These are phyloP conservation scores for Gryllus bimaculatus DNA, from an alignment of 1,140 invertebrate genomes.

Conservation along the genomic window DNA sequence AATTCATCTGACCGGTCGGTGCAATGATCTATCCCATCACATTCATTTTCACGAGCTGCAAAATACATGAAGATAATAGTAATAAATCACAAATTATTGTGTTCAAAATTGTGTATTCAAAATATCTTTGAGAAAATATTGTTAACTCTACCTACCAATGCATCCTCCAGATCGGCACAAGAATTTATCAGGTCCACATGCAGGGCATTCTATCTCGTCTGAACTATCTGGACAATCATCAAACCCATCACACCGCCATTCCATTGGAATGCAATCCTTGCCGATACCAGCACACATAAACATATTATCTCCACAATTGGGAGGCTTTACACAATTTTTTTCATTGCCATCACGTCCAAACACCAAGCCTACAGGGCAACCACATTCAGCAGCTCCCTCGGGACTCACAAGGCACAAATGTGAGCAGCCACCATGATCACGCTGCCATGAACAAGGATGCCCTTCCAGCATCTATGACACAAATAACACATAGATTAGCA, in stretches of 20 bases:
- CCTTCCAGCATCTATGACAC: conserved; percentile 22
- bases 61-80: conserved; percentile 22
- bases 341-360: conserved; percentile 49
- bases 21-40: conserved; percentile 64
- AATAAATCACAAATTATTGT: neutral
- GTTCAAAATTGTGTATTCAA: neutral
- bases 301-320: conserved; percentile 63
- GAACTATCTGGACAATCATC: conserved; percentile 74
- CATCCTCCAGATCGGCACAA: conserved; percentile 63
- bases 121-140: neutral
- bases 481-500: neutral
- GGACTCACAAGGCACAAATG: conserved; percentile 52
- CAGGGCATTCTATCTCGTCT: conserved; percentile 65
- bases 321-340: conserved; percentile 55
- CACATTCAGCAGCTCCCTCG: conserved; percentile 41
- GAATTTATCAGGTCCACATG: conserved; percentile 50
- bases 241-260: conserved; percentile 78
- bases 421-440: conserved; percentile 49
- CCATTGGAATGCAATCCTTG: conserved; percentile 68
- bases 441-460: conserved; percentile 34
- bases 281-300: conserved; percentile 58
- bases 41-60: conserved; percentile 42
- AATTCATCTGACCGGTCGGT: conserved; percentile 55
- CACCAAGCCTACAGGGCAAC: conserved; percentile 64
- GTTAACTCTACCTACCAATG: conserved; percentile 45